Conservation (phyloP, 2,888 invertebrate species). For the Archaeoteleia sp. region DNA sequence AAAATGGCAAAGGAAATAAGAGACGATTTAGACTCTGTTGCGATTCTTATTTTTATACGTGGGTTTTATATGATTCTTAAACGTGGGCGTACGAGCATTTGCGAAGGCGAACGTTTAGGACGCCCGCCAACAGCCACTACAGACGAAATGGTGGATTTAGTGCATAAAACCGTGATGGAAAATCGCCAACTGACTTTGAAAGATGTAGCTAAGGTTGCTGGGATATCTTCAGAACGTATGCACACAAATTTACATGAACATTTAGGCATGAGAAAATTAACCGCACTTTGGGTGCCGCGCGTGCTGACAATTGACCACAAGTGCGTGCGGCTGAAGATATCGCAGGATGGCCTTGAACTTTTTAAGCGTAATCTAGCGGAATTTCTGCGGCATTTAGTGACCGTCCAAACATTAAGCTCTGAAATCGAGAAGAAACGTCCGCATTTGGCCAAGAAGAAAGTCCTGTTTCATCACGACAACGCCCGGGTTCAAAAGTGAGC, state of each 20-base stretch:
- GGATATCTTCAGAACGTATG: slow-evolving; percentile 5
- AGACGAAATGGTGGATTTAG: slow-evolving; percentile 5
- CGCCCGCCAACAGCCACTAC: slow-evolving; percentile 6
- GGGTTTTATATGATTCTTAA: neutral
- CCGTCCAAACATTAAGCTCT: too few species aligned
- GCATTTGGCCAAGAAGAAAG: too few species aligned
- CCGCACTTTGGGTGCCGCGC: neutral
- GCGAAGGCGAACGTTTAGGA: neutral
- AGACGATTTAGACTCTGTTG: too few species aligned
- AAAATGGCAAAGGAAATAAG: too few species aligned
- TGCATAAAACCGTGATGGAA: slow-evolving; percentile 2
- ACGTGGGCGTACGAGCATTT: slow-evolving; percentile 4
- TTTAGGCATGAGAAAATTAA: neutral
- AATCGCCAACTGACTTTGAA: neutral
- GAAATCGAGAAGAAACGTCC: too few species aligned
- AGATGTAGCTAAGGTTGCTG: neutral
- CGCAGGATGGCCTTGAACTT: too few species aligned
- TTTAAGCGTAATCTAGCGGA: too few species aligned
- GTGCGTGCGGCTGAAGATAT: neutral
- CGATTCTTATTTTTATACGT: neutral
- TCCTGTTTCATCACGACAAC: too few species aligned
- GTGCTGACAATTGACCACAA: neutral
- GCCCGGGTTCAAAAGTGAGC: too few species aligned
- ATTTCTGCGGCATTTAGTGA: too few species aligned
- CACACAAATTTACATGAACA: slow-evolving; percentile 8